Base-by-base conservation (phyloP, 2,888 invertebrate genomes). In the Choristoneura rosaceana region DNA sequence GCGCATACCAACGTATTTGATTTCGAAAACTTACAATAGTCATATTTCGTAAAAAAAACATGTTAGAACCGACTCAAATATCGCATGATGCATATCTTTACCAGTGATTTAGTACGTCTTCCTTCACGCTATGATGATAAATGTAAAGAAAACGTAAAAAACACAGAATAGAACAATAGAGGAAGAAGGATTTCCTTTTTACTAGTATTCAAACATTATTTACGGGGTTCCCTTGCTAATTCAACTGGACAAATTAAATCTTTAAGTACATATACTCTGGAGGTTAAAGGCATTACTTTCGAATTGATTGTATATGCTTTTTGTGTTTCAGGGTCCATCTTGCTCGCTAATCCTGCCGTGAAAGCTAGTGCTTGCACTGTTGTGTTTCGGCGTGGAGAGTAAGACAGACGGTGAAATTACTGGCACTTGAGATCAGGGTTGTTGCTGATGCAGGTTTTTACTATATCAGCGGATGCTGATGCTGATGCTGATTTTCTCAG, bases 101-200 rank as follows among this genome's bases (percentile, higher is more conserved):
- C 10, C 41, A 41, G 17, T 15, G 41, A 61, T 14, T 15, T 5
- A 10, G 45, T 34, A 50, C 55, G 12, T 47, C 62, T 70, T 47
- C 55, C 62, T 67, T 68, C 62, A 63, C 71, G 71, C 67, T 41
- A 50, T 17, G 38, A 50, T 63, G 71, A 63, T 63, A 47, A 71
- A 71, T 71, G 67, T 47, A 68, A 62, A 64, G 38, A 70, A 59
- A 70, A 65, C 38, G 59, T 55, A 58, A 65, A 64, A 71, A 52
- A 65, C 17, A 14, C 50, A 45, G 71, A 68, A 71, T 63, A 71
- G 62, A 71, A 71, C 71, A 71, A 71, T 68, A 58, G 67, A 71
- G 71, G 71, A 71, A 71, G 62, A 12, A 71, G 71, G 71, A 71
- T 71, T 63, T 71, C 71, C 71, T 68, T 58, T 71, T 71, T 63